Evolutionary conservation across 2,888 invertebrate species (phyloP), one percentile per base, ranked within the genome.

Genomic region (Drosophila kuntzei): DNA sequence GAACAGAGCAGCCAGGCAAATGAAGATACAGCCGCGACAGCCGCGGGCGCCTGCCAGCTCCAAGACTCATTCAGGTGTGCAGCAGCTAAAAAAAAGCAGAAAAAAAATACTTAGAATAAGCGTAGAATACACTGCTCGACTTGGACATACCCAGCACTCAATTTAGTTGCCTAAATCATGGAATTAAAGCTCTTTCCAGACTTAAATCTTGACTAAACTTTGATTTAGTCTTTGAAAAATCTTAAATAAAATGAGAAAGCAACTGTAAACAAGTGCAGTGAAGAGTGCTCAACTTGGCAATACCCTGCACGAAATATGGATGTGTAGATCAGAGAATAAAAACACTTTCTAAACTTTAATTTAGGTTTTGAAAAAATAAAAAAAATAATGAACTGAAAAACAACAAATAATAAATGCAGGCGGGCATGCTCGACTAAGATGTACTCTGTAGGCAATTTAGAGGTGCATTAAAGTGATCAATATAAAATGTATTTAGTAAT

Each of bases 1-100:
- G 76, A 75, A 79, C 82, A 69, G 68, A 62, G 60, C 41, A 43
- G 44, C 44, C 49, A 73, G 74, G 77, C 73, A 81, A 79, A 76
- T 79, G 79, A 82, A 79, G 76, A 82, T 83, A 74, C 79, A 85
- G 88, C 71, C 87, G 69, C 87, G 62, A 70, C 72, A 66, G 71
- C 79, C 70, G 59, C 65, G 72, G 53, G 74, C 57, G 59, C 49
- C 59, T 66, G 57, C 51, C 71, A 60, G 25, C 54, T 55, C 41
- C 64, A 32, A 61, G 70, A 75, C 53, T 67, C 70, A 67, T 83
- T 77, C 88, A 86, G 83, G 73, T 84, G 77, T 69, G 69, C 55
- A 54, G 58, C 43, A 51, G 36, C 50, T 41, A 22, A 16, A 55
- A 53, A 47, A 36, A 12, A 29, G 12, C 3, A 11, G 36, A 9